A percentile compares a stretch with the other conserved stretches of the same genome.
phyloP scores from a whole-genome alignment of 1,140 invertebrate species.

The Coptotermes formosanus region DNA sequence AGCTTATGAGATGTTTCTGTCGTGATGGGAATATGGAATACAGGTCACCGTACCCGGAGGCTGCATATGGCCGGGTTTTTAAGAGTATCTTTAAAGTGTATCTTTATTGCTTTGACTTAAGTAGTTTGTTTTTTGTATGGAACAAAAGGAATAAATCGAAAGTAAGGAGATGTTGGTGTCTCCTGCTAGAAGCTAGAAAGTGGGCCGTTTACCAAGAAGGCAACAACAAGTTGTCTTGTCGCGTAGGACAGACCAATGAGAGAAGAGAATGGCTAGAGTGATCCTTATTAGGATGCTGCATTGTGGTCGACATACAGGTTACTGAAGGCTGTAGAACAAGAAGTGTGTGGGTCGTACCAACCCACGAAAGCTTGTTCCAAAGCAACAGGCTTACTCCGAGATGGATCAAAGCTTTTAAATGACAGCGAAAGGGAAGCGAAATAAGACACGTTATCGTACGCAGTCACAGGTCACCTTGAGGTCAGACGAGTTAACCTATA shows the following conservation, averaged over 20 bases:
- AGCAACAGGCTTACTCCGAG: neutral
- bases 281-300: slow-evolving; percentile 10
- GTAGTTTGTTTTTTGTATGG: neutral
- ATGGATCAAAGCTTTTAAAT: neutral
- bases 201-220: neutral
- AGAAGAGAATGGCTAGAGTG: neutral
- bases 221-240: neutral
- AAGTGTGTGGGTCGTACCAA: neutral
- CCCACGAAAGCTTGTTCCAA: neutral
- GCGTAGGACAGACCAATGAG: neutral
- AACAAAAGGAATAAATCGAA: neutral
- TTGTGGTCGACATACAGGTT: neutral
- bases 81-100: neutral
- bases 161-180: neutral
- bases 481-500: neutral
- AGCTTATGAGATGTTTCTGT: too few species aligned
- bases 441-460: neutral
- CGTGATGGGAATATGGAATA: too few species aligned
- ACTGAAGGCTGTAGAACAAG: neutral
- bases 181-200: neutral
- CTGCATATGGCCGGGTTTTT: neutral
- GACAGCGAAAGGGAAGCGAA: neutral
- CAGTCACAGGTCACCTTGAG: neutral
- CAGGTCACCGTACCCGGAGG: too few species aligned
- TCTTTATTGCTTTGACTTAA: neutral